These are phyloP conservation scores for Pelodiscus sinensis DNA, from an alignment of 2,113 vertebrate genomes.

Conservation along the genomic window DNA sequence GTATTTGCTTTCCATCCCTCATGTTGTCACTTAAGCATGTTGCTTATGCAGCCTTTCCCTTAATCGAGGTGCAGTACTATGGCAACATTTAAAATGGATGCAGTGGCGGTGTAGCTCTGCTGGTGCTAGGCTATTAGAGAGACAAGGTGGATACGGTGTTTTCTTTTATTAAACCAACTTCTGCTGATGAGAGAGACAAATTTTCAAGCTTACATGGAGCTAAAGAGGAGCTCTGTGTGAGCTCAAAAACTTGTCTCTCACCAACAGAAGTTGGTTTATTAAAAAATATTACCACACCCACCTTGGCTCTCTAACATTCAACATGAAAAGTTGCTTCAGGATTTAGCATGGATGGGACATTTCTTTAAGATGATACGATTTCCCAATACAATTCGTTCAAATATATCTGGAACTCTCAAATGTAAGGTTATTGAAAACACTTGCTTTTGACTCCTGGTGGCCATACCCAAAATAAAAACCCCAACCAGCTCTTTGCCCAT, in stretches of 20 bases:
- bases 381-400: background rate
- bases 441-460: background rate
- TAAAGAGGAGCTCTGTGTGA: background rate
- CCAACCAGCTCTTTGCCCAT: background rate
- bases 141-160: background rate
- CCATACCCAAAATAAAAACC: background rate
- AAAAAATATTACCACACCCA: background rate
- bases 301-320: background rate
- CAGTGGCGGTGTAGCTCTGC: background rate
- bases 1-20: constrained; percentile 20
- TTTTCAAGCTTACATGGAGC: background rate
- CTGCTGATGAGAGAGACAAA: background rate
- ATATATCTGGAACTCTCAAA: background rate
- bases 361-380: background rate
- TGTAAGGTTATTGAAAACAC: background rate
- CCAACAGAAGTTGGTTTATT: background rate
- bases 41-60: constrained; percentile 20
- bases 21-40: constrained; percentile 17
- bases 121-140: background rate
- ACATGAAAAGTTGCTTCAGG: constrained; percentile 6
- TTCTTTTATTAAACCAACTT: background rate
- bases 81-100: background rate
- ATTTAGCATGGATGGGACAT: background rate
- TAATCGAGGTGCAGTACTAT: background rate
- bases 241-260: background rate